Conservation (phyloP, 2,113 vertebrate species). For the Plotosus lineatus region DNA sequence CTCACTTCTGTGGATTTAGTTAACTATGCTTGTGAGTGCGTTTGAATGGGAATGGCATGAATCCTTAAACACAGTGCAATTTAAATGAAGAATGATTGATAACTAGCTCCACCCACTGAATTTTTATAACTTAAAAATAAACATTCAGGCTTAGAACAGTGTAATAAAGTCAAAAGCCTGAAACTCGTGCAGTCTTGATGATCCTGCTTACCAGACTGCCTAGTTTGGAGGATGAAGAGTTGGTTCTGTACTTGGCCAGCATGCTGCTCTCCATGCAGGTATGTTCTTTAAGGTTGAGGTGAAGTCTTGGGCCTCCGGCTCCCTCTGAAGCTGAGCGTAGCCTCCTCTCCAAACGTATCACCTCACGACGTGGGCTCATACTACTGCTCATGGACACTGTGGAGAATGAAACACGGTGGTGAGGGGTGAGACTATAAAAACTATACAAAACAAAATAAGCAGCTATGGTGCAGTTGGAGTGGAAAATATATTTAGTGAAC, state of each 20-base stretch:
- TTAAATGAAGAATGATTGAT: neutral
- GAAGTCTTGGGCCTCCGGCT: conserved; percentile 84
- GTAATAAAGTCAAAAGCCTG: neutral
- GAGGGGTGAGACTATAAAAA: neutral
- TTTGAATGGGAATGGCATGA: neutral
- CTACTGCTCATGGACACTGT: conserved; percentile 74
- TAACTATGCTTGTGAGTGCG: neutral
- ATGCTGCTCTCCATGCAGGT: conserved; percentile 74
- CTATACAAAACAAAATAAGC: neutral
- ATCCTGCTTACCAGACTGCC: conserved; percentile 89
- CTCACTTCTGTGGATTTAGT: neutral
- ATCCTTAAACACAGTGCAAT: neutral
- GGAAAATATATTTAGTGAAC: neutral
- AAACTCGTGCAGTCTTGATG: neutral
- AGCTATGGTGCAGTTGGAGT: neutral
- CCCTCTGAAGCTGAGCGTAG: conserved; percentile 94
- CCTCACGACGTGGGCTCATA: conserved; percentile 84
- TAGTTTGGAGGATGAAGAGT: conserved; percentile 93
- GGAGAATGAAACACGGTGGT: neutral
- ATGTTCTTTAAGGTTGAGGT: conserved; percentile 83
- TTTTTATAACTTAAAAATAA: neutral
- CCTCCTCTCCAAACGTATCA: conserved; percentile 85
- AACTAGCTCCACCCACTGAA: neutral
- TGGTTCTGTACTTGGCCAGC: conserved; percentile 83
- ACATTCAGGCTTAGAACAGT: neutral